Conservation (phyloP, 2,888 invertebrate genomes). For the Idaea straminata region DNA sequence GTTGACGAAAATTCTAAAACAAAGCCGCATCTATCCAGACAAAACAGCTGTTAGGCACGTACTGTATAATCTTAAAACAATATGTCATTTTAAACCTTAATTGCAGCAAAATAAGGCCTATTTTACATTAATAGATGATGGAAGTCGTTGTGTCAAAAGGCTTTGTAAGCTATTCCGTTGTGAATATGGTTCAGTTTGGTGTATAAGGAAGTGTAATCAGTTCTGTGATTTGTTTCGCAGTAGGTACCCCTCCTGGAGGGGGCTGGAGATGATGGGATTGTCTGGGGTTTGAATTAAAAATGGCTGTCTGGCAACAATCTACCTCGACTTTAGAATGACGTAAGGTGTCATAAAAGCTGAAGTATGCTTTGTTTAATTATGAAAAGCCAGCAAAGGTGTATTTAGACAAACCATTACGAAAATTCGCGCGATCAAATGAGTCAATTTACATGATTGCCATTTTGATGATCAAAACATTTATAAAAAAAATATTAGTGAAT, state of each 20-base stretch:
- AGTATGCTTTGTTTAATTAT: background rate
- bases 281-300: constrained; percentile 58
- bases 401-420: too few species aligned
- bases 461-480: too few species aligned
- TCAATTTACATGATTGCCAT: too few species aligned
- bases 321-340: background rate
- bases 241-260: constrained; percentile 23
- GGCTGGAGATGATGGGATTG: constrained; percentile 40
- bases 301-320: constrained; percentile 11
- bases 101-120: background rate
- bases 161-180: constrained; percentile 6
- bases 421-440: too few species aligned
- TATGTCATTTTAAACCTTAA: constrained; percentile 26
- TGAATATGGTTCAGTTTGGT: constrained; percentile 9
- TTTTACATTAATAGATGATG: background rate
- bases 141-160: background rate
- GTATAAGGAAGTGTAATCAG: background rate
- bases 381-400: too few species aligned
- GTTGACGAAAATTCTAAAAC: constrained; percentile 53
- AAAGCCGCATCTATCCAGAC: constrained; percentile 50
- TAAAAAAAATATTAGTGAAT: too few species aligned
- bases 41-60: constrained; percentile 70
- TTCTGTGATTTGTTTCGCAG: constrained; percentile 20
- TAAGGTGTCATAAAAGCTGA: background rate
- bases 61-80: constrained; percentile 13